phyloP scores from a whole-genome alignment of 2,113 vertebrate genomes.

The Stigmatopora argus region DNA sequence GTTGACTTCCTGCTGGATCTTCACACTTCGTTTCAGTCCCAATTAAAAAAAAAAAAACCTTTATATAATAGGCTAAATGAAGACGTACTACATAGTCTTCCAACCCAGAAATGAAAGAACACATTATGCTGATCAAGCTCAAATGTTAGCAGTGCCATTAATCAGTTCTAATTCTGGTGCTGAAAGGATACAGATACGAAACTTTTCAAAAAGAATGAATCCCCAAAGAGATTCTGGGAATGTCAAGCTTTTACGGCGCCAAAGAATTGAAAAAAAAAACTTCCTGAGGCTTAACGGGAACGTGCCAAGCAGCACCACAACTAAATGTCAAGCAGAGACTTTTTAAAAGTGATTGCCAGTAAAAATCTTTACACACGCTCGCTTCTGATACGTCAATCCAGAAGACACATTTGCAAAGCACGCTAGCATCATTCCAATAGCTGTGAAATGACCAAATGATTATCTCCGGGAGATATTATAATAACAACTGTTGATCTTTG shows the following conservation, averaged over 20 bases:
- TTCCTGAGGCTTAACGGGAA: neutral
- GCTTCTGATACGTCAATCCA: neutral
- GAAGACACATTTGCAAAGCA: neutral
- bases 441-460: neutral
- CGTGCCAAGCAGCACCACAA: neutral
- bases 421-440: neutral
- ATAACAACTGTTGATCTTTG: neutral
- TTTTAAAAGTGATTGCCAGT: neutral
- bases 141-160: too few species aligned
- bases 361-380: neutral
- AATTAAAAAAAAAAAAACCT: slow-evolving; percentile 18
- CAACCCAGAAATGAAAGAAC: neutral
- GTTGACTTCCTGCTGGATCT: slow-evolving; percentile 8
- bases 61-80: slow-evolving; percentile 19
- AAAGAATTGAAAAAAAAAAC: neutral
- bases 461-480: neutral
- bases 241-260: neutral
- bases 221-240: neutral
- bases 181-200: neutral
- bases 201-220: neutral
- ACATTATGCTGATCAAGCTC: neutral
- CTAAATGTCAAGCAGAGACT: neutral
- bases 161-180: neutral
- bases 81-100: neutral
- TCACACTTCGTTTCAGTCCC: neutral